These are phyloP conservation scores for Cyanocitta stelleri DNA, from an alignment of 2,113 vertebrate species.

Conservation along the genomic window DNA sequence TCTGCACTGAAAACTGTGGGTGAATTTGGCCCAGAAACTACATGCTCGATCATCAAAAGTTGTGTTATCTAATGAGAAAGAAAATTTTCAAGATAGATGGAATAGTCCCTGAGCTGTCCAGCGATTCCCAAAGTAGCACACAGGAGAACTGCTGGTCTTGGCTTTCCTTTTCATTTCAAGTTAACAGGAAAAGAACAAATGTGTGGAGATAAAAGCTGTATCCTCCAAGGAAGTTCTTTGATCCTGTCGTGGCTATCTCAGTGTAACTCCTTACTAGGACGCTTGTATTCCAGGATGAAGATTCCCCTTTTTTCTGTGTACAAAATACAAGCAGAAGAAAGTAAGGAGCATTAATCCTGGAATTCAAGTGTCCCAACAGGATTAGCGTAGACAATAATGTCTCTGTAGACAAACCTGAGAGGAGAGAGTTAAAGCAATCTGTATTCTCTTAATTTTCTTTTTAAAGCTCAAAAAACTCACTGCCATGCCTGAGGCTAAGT, in stretches of 20 bases:
- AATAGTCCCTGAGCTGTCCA: not conserved
- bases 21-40: not conserved
- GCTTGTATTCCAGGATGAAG: not conserved
- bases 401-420: not conserved
- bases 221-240: slow-evolving; percentile 7
- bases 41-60: not conserved
- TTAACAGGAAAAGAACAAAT: slow-evolving; percentile 7
- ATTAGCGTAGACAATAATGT: not conserved
- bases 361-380: not conserved
- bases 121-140: not conserved
- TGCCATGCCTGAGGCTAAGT: not conserved
- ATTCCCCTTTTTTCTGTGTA: not conserved
- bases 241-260: not conserved
- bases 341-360: not conserved
- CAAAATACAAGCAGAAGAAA: not conserved
- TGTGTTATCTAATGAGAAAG: not conserved
- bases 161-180: not conserved
- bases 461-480: not conserved
- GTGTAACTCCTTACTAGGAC: not conserved
- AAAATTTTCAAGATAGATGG: not conserved
- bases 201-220: slow-evolving; percentile 17
- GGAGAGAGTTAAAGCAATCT: not conserved
- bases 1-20: not conserved
- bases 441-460: not conserved
- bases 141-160: not conserved